phyloP scores from a whole-genome alignment of 2,797 vertebrate genomes.

The Halcyon leucocephala region DNA sequence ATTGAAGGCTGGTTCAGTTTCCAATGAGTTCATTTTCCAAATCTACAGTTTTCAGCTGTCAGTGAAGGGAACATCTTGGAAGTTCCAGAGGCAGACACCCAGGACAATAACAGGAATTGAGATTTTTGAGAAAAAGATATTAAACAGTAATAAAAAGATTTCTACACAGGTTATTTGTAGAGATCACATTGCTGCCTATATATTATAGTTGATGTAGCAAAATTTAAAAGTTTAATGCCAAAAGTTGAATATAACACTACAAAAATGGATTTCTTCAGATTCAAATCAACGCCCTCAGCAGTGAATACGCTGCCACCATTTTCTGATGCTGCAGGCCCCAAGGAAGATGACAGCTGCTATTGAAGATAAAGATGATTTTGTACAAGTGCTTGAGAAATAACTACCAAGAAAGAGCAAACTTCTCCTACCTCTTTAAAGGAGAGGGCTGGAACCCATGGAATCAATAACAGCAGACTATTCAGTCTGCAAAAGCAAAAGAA shows the following conservation, averaged over 20 bases:
- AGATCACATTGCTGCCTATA: background rate
- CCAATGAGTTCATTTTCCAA: background rate
- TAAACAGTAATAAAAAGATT: background rate
- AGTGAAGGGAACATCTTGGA: background rate
- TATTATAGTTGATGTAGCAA: background rate
- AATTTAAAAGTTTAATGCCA: background rate
- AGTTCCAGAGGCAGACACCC: background rate
- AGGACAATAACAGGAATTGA: background rate
- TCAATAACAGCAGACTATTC: slow-evolving; percentile 13
- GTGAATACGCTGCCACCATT: background rate
- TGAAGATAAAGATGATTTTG: slow-evolving; percentile 20
- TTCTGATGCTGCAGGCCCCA: background rate
- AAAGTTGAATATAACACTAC: background rate
- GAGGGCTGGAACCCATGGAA: background rate
- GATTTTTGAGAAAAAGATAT: background rate
- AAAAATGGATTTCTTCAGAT: background rate
- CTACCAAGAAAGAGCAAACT: slow-evolving; percentile 18
- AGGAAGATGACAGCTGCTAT: background rate
- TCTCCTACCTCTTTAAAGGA: slow-evolving; percentile 18
- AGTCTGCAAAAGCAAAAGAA: background rate
- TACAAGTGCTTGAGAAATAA: slow-evolving; percentile 17
- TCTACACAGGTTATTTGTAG: background rate
- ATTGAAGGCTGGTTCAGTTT: background rate
- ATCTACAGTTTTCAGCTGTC: background rate
- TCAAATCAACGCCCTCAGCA: background rate